phyloP scores from a whole-genome alignment of 2,113 vertebrate genomes.

The Cheirogaleus medius region DNA sequence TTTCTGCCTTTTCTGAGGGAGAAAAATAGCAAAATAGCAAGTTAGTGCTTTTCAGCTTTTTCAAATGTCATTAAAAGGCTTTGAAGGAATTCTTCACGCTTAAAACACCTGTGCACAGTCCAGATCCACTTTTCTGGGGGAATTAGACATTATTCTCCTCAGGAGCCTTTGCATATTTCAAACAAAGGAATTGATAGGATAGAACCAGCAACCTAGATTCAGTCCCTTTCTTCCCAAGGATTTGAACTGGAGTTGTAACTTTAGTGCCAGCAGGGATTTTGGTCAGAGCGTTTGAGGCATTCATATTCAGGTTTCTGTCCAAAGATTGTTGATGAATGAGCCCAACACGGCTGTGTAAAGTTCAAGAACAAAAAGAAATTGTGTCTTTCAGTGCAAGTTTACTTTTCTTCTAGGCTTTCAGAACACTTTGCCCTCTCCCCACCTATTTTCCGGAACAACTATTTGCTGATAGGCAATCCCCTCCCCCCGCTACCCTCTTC shows the following conservation, averaged over 20 bases:
- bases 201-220: conserved; percentile 9
- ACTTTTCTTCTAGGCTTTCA: conserved; percentile 76
- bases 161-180: background rate
- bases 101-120: conserved; percentile 23
- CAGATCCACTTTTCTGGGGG: background rate
- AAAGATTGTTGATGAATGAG: conserved; percentile 27
- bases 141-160: background rate
- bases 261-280: conserved; percentile 13
- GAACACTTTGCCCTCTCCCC: conserved; percentile 49
- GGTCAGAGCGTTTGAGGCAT: background rate
- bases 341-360: conserved; percentile 27
- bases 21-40: background rate
- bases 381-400: conserved; percentile 68
- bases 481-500: conserved; percentile 14
- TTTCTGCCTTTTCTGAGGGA: conserved; percentile 36
- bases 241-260: background rate
- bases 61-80: conserved; percentile 50
- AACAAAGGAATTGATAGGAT: conserved; percentile 15
- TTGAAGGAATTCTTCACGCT: conserved; percentile 36
- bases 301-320: background rate
- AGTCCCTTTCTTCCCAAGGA: background rate
- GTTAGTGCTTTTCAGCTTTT: conserved; percentile 50
- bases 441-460: conserved; percentile 69
- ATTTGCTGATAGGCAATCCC: conserved; percentile 32
- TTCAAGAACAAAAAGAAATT: conserved; percentile 76